These are phyloP conservation scores for Nowickia ferox DNA, from an alignment of 2,888 invertebrate species.

Conservation along the genomic window DNA sequence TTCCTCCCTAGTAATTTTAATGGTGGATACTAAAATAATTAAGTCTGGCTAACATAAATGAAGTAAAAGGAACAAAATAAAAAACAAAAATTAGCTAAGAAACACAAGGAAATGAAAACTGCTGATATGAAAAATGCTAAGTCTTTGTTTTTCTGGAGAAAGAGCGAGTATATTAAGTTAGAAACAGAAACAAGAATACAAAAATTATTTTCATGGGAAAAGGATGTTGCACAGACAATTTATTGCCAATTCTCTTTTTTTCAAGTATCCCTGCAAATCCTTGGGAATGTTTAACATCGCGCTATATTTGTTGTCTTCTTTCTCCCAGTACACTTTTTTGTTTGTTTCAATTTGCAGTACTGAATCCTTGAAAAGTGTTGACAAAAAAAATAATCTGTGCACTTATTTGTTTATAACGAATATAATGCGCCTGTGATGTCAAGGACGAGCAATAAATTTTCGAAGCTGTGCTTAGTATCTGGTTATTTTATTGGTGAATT, in stretches of 20 bases:
- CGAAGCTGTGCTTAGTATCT: too few species aligned
- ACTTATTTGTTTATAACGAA: too few species aligned
- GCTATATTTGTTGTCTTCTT: conserved; percentile 2
- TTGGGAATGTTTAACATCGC: conserved; percentile 21
- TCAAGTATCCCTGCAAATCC: conserved; percentile 8
- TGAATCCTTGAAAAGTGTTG: background rate
- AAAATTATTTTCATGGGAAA: conserved; percentile 28
- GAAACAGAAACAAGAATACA: conserved; percentile 2
- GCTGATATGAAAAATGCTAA: conserved; percentile 1
- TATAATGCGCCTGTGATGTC: too few species aligned
- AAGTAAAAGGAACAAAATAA: background rate
- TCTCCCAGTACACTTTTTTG: background rate
- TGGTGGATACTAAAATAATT: conserved; percentile 12
- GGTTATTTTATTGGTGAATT: too few species aligned
- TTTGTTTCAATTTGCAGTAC: background rate
- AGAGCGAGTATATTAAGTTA: conserved; percentile 23
- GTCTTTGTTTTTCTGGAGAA: background rate
- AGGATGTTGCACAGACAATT: conserved; percentile 58
- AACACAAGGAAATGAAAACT: conserved; percentile 38
- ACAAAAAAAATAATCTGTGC: background rate
- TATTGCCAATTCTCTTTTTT: conserved; percentile 41
- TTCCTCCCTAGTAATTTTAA: background rate
- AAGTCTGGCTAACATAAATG: conserved; percentile 5
- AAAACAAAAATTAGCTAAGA: background rate
- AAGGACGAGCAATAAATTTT: too few species aligned